A percentile compares a stretch with the other conserved stretches of the same genome.
These are phyloP conservation scores for Spilarctia lutea DNA, from an alignment of 2,888 invertebrate species.

Conservation along the genomic window DNA sequence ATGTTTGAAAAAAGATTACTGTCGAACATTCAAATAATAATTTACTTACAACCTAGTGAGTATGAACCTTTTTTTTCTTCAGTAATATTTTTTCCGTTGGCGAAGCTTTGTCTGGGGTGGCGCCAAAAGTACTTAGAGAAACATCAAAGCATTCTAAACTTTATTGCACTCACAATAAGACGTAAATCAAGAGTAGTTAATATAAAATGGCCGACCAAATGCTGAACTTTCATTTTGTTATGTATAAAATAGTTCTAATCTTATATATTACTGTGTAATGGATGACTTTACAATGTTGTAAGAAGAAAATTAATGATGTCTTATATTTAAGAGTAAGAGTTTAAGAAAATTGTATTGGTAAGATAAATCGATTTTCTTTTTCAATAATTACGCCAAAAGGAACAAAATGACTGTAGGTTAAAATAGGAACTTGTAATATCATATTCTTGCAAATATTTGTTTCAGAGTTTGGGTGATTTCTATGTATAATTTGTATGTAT, in stretches of 20 bases:
- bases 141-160: conserved; percentile 21
- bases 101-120: conserved; percentile 63
- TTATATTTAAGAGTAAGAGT: not conserved
- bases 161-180: not conserved
- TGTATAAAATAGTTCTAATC: conserved; percentile 19
- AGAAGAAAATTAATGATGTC: not conserved
- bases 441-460: too few species aligned
- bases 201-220: conserved; percentile 28
- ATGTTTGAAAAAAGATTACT: too few species aligned
- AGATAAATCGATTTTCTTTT: not conserved
- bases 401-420: too few species aligned
- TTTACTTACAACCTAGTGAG: not conserved
- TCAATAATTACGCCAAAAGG: too few species aligned
- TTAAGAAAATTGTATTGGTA: not conserved
- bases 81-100: conserved; percentile 54
- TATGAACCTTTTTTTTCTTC: conserved; percentile 13
- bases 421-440: too few species aligned
- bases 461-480: too few species aligned
- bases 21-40: not conserved
- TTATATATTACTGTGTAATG: conserved; percentile 19
- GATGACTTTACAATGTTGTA: conserved; percentile 15
- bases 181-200: not conserved
- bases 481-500: too few species aligned
- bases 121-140: conserved; percentile 48
- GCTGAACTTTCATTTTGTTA: conserved; percentile 33